Percentiles rank a stretch among this genome's conserved stretches.
phyloP scores from a whole-genome alignment of 2,888 invertebrate genomes.

The Smittia aterrima region DNA sequence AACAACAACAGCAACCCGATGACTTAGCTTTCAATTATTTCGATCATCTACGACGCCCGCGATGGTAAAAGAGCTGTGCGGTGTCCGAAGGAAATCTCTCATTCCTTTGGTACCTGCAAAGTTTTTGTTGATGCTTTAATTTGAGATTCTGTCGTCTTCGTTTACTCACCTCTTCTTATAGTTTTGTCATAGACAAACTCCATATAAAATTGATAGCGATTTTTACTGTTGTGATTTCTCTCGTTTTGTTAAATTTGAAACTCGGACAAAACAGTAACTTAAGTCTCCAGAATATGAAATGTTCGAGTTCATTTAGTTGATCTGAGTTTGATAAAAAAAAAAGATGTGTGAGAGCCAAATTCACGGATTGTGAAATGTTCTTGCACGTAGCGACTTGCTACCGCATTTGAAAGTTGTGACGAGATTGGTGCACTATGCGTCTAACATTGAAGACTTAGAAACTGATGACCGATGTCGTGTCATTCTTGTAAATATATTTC shows the following conservation, averaged over 20 bases:
- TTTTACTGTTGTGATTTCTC: conserved; percentile 8
- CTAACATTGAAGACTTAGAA: background rate
- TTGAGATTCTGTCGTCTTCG: background rate
- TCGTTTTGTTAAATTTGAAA: background rate
- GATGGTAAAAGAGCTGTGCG: conserved; percentile 51
- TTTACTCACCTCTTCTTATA: background rate
- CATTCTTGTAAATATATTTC: background rate
- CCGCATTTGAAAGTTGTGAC: background rate
- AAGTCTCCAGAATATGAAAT: too few species aligned
- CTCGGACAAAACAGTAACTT: background rate
- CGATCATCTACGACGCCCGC: conserved; percentile 61
- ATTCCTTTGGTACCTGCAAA: background rate
- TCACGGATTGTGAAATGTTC: background rate
- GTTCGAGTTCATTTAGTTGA: too few species aligned
- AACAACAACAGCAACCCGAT: conserved; percentile 59
- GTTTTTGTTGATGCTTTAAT: background rate
- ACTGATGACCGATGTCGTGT: background rate
- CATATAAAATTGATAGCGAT: background rate
- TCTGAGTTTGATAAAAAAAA: too few species aligned
- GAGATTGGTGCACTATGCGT: background rate
- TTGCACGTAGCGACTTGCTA: too few species aligned
- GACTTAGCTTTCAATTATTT: conserved; percentile 62
- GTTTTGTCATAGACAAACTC: background rate
- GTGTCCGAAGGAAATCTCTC: too few species aligned
- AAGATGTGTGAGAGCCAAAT: too few species aligned